A percentile compares a stretch with the other conserved stretches of the same genome.
Evolutionary conservation across 2,888 invertebrate species (phyloP).

Genomic region (Anodontia alba): DNA sequence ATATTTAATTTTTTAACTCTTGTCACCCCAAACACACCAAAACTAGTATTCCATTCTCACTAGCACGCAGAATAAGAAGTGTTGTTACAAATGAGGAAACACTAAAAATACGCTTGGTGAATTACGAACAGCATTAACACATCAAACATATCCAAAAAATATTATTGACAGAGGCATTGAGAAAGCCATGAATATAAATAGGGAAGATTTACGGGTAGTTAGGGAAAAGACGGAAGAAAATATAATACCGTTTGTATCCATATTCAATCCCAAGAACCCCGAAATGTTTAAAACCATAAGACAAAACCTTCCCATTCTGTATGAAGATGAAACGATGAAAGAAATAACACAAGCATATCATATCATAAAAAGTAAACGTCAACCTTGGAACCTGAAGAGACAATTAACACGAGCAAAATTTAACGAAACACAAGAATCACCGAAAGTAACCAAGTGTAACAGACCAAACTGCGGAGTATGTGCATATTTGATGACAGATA

Average conservation of each 20-base stretch:
- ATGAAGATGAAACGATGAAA: slow-evolving; percentile 2
- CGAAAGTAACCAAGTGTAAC: background rate
- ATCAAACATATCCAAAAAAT: background rate
- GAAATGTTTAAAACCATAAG: background rate
- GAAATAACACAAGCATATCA: background rate
- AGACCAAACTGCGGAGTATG: slow-evolving; percentile 12
- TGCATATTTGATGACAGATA: background rate
- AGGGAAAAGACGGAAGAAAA: background rate
- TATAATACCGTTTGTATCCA: background rate
- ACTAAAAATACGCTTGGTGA: background rate
- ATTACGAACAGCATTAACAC: background rate
- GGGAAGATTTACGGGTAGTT: background rate
- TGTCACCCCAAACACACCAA: slow-evolving; percentile 2
- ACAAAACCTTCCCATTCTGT: background rate
- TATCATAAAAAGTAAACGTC: background rate
- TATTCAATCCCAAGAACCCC: background rate
- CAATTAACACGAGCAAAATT: background rate
- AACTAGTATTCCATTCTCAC: background rate
- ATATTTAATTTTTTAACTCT: slow-evolving; percentile 4
- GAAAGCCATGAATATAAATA: background rate
- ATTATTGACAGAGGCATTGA: background rate
- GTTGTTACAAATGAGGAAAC: background rate
- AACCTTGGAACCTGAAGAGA: background rate
- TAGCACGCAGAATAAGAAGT: background rate
- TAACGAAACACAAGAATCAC: background rate